Evolutionary conservation across 2,113 vertebrate genomes (phyloP).

Genomic region (Otocyon megalotis): DNA sequence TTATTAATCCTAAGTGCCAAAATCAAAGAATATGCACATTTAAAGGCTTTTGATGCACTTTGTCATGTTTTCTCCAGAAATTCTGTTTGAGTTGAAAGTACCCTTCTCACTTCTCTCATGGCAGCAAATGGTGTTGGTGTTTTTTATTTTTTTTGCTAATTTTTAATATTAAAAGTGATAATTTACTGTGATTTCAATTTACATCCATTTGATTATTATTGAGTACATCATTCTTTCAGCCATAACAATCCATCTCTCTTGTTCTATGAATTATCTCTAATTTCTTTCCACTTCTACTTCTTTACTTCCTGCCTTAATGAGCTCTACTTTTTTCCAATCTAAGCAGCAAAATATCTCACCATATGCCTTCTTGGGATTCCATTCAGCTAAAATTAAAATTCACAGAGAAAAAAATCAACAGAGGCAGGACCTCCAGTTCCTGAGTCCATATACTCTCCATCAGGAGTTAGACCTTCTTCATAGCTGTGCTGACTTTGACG

Average conservation of each 20-base stretch:
- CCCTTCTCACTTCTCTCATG: background rate
- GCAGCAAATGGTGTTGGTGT: background rate
- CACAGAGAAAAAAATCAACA: background rate
- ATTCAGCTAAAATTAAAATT: background rate
- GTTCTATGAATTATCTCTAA: background rate
- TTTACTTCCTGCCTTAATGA: background rate
- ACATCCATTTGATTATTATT: background rate
- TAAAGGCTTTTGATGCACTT: background rate
- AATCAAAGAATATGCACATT: conserved; percentile 8
- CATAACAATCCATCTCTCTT: background rate
- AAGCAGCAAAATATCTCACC: background rate
- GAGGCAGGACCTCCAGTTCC: background rate
- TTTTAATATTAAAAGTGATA: background rate
- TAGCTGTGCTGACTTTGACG: background rate
- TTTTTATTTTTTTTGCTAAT: background rate
- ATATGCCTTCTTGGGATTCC: background rate
- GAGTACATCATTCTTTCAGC: background rate
- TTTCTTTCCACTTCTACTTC: conserved; percentile 10
- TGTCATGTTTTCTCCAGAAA: background rate
- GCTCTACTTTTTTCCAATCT: background rate
- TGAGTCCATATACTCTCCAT: background rate
- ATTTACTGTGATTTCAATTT: background rate
- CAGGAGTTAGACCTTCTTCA: background rate
- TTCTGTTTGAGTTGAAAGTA: background rate
- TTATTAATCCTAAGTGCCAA: background rate